Conservation (phyloP, 2,113 vertebrate genomes). For the Prolemur simus region DNA sequence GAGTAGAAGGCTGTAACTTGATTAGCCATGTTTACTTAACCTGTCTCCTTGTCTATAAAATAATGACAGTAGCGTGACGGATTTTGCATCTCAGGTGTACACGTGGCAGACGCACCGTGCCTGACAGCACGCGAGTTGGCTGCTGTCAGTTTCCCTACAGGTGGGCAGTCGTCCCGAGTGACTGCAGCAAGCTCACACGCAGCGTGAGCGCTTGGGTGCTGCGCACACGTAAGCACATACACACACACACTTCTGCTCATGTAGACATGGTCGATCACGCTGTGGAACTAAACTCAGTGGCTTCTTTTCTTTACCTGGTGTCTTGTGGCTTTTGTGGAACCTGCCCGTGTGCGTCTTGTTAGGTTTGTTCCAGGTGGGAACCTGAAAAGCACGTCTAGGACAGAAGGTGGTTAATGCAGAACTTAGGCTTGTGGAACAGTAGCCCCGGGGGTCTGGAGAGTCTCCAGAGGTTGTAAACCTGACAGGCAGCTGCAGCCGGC, state of each 20-base stretch:
- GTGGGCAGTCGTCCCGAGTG: fast-evolving
- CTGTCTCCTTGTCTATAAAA: not conserved
- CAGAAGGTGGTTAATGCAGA: too few relatives aligned
- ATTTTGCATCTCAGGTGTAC: fast-evolving
- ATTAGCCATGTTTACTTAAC: not conserved
- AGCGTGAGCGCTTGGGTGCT: fast-evolving
- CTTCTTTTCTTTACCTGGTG: fast-evolving
- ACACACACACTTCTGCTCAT: fast-evolving
- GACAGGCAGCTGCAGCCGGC: too few relatives aligned
- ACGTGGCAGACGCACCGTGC: fast-evolving
- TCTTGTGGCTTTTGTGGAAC: not conserved
- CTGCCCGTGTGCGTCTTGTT: fast-evolving
- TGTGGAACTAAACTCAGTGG: fast-evolving
- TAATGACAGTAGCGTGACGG: fast-evolving
- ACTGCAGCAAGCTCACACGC: fast-evolving
- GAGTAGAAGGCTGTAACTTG: not conserved
- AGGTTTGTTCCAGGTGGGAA: too few relatives aligned
- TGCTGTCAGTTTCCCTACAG: not conserved
- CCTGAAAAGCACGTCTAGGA: too few relatives aligned
- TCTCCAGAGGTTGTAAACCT: too few relatives aligned
- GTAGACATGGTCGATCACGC: fast-evolving
- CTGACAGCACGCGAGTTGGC: not conserved
- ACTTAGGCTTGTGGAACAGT: too few relatives aligned
- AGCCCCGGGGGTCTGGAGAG: too few relatives aligned
- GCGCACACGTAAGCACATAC: fast-evolving